Base-by-base conservation (phyloP, 2,888 invertebrate genomes). In the Argyresthia albistria region DNA sequence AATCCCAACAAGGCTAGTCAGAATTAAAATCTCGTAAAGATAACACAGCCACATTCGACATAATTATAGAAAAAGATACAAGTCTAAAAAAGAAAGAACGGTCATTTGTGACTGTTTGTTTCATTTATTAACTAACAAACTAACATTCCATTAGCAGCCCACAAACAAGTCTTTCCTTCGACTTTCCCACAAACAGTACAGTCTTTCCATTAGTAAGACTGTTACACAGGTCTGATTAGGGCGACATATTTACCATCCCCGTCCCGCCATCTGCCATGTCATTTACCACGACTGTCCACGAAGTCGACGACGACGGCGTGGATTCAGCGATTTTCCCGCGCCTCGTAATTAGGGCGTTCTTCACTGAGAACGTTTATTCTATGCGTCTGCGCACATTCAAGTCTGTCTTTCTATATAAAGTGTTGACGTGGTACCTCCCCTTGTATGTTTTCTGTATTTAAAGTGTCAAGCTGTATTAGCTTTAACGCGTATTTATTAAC, bases 311-410 rank as follows among this genome's bases (percentile, higher is more conserved):
- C 47, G 46, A n/a, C 25, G 47, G 47, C 47, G 47, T 35, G 25
- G 47, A 47, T 47, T 35, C 47, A 47, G 47, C 47, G 35, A 47
- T 47, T 46, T 35, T 47, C 47, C 47, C 47, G 47, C 47, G 47
- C 47, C 35, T 47, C 12, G 73, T 80, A 81, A 81, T 82, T 81
- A 80, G 77, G 73, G 73, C 76, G 76, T 78, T 76, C 74, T 68
- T 76, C 72, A 72, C 67, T 73, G 71, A 63, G 63, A 63, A 67
- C 65, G 67, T 58, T 61, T 61, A 61, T 71, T 46, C 35, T 50
- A 48, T 36, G 36, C 46, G 52, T 42, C 35, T 52, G 42, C 46
- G 25, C 52, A n/a, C 46, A 52, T 16, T 52, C 11, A 47, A 11
- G 47, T 25, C 47, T 35, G n/a, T 12, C 12, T 12, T 25, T 25